These are phyloP conservation scores for Rhinoderma darwinii DNA, from an alignment of 2,113 vertebrate species.

Conservation along the genomic window DNA sequence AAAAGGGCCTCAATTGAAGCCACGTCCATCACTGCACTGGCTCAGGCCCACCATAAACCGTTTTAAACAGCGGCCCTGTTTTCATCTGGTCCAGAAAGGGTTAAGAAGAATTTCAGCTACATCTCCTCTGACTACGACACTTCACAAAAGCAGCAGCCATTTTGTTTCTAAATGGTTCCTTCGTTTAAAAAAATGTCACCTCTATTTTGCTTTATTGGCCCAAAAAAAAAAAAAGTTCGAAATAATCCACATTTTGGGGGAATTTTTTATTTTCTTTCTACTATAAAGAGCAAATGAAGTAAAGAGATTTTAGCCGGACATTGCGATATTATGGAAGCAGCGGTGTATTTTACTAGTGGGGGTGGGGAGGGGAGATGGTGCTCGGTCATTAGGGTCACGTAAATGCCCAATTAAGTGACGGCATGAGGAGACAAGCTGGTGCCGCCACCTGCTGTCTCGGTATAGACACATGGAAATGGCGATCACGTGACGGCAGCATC, in stretches of 20 bases:
- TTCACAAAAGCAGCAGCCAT: background rate
- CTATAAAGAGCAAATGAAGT: too few species aligned
- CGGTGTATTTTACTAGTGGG: background rate
- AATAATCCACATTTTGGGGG: background rate
- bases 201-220: too few species aligned
- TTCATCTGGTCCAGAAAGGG: conserved; percentile 1
- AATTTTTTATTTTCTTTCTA: background rate
- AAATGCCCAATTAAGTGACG: background rate
- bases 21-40: background rate
- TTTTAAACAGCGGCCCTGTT: background rate
- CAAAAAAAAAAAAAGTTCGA: background rate
- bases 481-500: background rate
- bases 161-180: background rate
- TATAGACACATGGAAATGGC: background rate
- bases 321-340: background rate
- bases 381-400: background rate
- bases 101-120: background rate
- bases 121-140: background rate
- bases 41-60: background rate
- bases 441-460: background rate
- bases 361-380: background rate
- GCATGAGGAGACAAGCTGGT: conserved; percentile 1
- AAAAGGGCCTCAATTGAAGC: background rate
- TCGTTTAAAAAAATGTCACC: background rate
- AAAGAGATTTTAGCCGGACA: background rate